Evolutionary conservation across 2,797 vertebrate species (phyloP).

Genomic region (Helicolenus hilgendorfi): DNA sequence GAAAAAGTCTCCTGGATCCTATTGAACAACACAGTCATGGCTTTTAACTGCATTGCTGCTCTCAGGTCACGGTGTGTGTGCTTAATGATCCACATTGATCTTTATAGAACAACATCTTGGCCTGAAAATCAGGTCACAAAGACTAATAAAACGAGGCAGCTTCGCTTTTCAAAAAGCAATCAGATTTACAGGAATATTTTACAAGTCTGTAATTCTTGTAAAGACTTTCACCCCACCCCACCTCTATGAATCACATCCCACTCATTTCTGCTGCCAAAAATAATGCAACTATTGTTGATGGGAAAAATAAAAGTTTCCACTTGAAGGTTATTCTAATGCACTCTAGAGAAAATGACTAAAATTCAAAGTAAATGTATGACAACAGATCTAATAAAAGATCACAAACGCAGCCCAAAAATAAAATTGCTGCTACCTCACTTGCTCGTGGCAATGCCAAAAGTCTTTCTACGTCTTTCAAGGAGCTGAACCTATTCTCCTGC

Average conservation of each 20-base stretch:
- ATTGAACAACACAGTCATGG: constrained; percentile 7
- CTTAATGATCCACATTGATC: constrained; percentile 27
- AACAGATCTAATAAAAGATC: constrained; percentile 37
- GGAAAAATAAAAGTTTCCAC: constrained; percentile 31
- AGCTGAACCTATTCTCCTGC: constrained; percentile 30
- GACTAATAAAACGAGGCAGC: constrained; percentile 48
- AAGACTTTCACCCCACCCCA: constrained; percentile 38
- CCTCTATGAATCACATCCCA: constrained; percentile 56
- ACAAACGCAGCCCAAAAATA: constrained; percentile 29
- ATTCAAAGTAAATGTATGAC: constrained; percentile 14
- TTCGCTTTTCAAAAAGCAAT: constrained; percentile 56
- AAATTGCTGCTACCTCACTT: background rate
- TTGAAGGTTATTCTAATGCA: constrained; percentile 9
- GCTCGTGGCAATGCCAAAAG: constrained; percentile 25
- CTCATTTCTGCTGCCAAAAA: constrained; percentile 30
- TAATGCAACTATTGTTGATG: constrained; percentile 14
- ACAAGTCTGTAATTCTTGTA: constrained; percentile 64
- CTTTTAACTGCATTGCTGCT: constrained; percentile 17
- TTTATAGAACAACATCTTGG: constrained; percentile 45
- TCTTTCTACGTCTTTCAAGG: constrained; percentile 22
- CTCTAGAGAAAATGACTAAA: constrained; percentile 18
- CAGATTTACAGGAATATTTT: constrained; percentile 62
- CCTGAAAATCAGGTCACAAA: constrained; percentile 46
- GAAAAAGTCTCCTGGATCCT: constrained; percentile 7
- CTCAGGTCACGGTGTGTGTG: constrained; percentile 17